A percentile compares a stretch with the other conserved stretches of the same genome.
Conservation (phyloP, 30 jellyfish, hydroid and myxozoan species). For the Morbakka virulenta region DNA sequence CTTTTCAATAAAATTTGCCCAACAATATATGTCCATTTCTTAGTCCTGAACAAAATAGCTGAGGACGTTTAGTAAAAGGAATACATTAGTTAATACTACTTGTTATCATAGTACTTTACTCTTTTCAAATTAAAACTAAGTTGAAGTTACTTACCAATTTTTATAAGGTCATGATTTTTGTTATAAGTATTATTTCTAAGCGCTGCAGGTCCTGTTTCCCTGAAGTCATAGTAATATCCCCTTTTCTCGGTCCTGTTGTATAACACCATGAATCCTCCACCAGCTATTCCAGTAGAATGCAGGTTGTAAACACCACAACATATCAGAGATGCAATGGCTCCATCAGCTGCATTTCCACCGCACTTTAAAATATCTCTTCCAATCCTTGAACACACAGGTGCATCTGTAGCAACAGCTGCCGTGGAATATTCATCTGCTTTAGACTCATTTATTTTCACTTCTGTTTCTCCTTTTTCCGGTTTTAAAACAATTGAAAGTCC, state of each 20-base stretch:
- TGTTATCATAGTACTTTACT: no score
- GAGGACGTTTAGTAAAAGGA: no score
- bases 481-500: no score
- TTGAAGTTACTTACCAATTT: constrained; percentile 71
- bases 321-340: constrained; percentile 78
- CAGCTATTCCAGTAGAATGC: constrained; percentile 94
- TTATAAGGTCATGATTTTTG: constrained; percentile 10
- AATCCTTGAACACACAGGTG: constrained; percentile 43
- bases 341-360: constrained; percentile 77
- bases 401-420: constrained; percentile 79
- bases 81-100: no score
- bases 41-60: no score
- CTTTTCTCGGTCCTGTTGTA: constrained; percentile 48
- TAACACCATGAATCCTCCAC: constrained; percentile 88
- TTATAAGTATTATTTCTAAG: constrained; percentile 52
- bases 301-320: constrained; percentile 82
- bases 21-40: no score
- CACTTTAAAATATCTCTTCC: constrained; percentile 65
- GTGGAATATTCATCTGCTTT: constrained; percentile 47
- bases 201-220: constrained; percentile 87
- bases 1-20: no score
- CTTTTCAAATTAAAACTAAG: no score
- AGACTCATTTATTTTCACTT: no score
- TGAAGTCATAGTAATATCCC: constrained; percentile 49
- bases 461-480: no score